phyloP scores from a whole-genome alignment of 2,888 invertebrate genomes.

The Microchrysa polita region DNA sequence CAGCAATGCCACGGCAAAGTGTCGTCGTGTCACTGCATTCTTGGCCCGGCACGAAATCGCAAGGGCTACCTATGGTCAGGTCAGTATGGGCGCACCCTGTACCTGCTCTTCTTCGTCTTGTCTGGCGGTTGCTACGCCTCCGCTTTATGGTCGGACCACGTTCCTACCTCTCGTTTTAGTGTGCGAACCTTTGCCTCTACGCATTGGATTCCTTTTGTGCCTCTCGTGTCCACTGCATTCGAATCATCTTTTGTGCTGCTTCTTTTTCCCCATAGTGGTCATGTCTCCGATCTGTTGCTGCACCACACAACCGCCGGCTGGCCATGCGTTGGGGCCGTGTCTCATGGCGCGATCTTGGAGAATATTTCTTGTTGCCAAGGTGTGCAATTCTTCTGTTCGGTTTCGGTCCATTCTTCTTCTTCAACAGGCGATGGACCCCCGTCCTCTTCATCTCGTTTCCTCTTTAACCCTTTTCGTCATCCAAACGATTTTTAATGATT shows the following conservation, averaged over 20 bases:
- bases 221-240: slow-evolving; percentile 19
- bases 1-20: slow-evolving; percentile 34
- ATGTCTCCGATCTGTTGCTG: slow-evolving; percentile 3
- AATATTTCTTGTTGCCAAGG: slow-evolving; percentile 37
- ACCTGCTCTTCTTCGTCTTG: no score
- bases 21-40: slow-evolving; percentile 20
- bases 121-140: no score
- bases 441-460: not conserved
- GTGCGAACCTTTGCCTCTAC: no score
- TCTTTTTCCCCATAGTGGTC: slow-evolving; percentile 1
- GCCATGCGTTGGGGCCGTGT: slow-evolving; percentile 20
- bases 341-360: slow-evolving; percentile 16
- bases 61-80: no score
- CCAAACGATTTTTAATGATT: not conserved
- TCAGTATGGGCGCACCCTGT: no score
- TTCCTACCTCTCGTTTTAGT: no score
- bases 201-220: slow-evolving; percentile 4
- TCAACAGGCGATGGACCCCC: not conserved
- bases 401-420: not conserved
- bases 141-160: no score
- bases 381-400: not conserved
- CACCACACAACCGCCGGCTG: not conserved
- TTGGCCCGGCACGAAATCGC: no score
- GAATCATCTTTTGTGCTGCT: not conserved
- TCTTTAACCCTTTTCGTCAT: not conserved